Base-by-base conservation (phyloP, 1,140 invertebrate genomes). In the Cyclargus thomasi region DNA sequence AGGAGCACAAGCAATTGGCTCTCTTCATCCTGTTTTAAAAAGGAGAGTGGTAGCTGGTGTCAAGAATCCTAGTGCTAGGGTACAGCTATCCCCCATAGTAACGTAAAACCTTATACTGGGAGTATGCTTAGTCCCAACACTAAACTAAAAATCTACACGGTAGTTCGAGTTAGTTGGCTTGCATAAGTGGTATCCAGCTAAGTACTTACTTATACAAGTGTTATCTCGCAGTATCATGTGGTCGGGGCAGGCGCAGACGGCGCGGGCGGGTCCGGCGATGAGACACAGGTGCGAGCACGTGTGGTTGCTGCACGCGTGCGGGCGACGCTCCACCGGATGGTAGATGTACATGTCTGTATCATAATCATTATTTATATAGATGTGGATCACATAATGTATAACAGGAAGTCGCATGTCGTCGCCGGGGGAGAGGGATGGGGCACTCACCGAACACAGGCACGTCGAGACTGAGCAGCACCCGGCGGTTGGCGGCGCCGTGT, bases 211-310 rank as follows among this genome's bases (percentile, higher is more conserved):
- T 57, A 68, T 53, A 39, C 85, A 86, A 10, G 10, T 67, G 6
- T 67, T 67, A 1, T 64, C 73, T 0, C 70, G 23, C 1, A 96
- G 76, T 36, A 82, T 75, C 80, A 95, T 95, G 16, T 95, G 94
- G 23, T 95, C 91, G 0, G 96, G 95, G 79, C 97, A 99, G 6
- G 93, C 94, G 85, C 97, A 99, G 0, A 91, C 91, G 75, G 93
- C 94, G 0, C 82, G 90, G 0, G 77, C 87, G 21, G 88, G 87
- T 0, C 94, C 93, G 4, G 93, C 92, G 35, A 98, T 82, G 1
- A 98, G 83, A 77, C 97, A 98, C 18, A 98, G 80, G 79, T 98
- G 94, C 20, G 93, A 94, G 80, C 97, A 98, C 0, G 90, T 80
- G 36, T 92, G 86, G 59, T 86, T 73, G 18, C 78, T 77, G 82